phyloP scores from a whole-genome alignment of 2,113 vertebrate genomes.

The Pogona vitticeps region DNA sequence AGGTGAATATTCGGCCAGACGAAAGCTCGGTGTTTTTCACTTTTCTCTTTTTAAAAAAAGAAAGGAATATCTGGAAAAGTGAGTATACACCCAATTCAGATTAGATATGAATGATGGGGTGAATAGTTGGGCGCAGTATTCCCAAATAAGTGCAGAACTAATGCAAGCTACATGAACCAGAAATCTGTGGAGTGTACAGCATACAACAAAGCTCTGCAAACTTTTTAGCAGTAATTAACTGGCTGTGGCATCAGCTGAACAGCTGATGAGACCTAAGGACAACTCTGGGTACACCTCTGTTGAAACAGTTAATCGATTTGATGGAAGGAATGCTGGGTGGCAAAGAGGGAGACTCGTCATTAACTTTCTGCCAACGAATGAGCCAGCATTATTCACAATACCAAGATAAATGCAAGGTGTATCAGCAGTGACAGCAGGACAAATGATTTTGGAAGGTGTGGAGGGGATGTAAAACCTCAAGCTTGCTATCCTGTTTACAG shows the following conservation, averaged over 20 bases:
- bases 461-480: background rate
- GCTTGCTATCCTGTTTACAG: background rate
- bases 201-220: background rate
- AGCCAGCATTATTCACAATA: constrained; percentile 3
- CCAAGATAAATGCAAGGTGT: background rate
- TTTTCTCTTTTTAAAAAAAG: no score
- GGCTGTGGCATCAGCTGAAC: background rate
- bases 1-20: no score
- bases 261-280: background rate
- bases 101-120: background rate
- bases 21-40: no score
- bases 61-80: background rate
- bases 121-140: background rate
- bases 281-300: background rate
- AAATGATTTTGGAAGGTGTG: background rate
- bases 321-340: background rate
- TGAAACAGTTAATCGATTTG: background rate
- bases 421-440: background rate
- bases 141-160: no score
- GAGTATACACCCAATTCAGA: background rate
- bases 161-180: no score
- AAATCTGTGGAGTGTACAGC: no score
- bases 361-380: background rate
- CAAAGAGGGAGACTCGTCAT: background rate
- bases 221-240: constrained; percentile 6